Evolutionary conservation across 2,797 vertebrate genomes (phyloP), one percentile per base, ranked within the genome.

Genomic region (Sphenopsis melanotis): DNA sequence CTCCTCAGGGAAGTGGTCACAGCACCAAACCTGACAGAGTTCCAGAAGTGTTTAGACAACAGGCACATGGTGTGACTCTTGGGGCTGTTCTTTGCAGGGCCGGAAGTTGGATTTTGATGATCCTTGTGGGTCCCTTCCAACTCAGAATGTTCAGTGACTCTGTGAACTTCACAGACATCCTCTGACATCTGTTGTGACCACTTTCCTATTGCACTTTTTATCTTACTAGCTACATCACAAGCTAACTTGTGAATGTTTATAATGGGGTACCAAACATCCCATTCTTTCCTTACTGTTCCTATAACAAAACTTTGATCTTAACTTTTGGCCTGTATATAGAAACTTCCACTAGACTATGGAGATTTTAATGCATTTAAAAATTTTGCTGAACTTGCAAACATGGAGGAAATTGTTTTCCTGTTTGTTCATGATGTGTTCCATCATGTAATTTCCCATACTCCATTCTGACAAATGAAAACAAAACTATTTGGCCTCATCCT

Each of bases 261-360:
- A 57, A 32, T 34, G 12, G 2, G 30, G 10, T 46, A 69, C 13
- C 39, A 71, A 85, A 42, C 15, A 57, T 36, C 13, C 9, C 23
- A 34, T 22, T 20, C 21, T 55, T 70, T 61, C 30, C 9, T 78
- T 70, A 15, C 26, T 19, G 17, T 47, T 77, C 39, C 32, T 47
- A 18, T 12, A 34, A 47, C 5, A 27, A 70, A 69, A 47, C 11
- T 55, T 78, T 0, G 0, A 2, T 41, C 17, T 55, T 69, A 55
- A 36, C 15, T 70, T 86, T 63, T 55, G 21, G 37, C 26, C 36
- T 86, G 21, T 78, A 63, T 63, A 18, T 18, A 29, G 34, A 86
- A 70, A 56, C 12, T 26, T 55, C 8, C 42, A 36, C 49, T 32
- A 42, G 36, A 63, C 32, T 78, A 22, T 19, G 18, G 26, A 42